phyloP scores from a whole-genome alignment of 2,888 invertebrate species.

The Drosophila robusta region DNA sequence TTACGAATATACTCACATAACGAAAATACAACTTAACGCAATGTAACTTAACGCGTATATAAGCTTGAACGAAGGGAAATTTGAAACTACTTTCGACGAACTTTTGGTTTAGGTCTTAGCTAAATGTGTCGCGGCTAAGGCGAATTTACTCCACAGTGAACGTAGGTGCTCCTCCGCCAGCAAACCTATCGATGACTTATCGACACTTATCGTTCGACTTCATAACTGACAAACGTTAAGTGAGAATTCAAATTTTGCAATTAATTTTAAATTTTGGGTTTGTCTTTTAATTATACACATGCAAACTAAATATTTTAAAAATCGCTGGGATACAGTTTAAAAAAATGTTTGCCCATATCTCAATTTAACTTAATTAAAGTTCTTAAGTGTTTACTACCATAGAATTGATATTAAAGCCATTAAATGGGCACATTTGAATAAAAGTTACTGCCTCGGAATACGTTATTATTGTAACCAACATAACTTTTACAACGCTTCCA shows the following conservation, averaged over 20 bases:
- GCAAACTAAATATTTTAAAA: too few species aligned
- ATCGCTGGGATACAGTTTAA: too few species aligned
- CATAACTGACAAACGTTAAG: not conserved
- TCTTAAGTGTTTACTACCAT: not conserved
- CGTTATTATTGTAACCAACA: conserved; percentile 36
- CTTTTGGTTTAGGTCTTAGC: not conserved
- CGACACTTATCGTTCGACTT: not conserved
- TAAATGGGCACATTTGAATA: conserved; percentile 10
- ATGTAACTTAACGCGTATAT: not conserved
- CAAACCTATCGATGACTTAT: not conserved
- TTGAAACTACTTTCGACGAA: not conserved
- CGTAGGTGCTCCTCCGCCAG: not conserved
- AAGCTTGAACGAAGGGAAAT: not conserved
- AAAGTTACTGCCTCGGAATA: conserved; percentile 1
- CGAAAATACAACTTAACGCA: not conserved
- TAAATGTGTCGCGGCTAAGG: not conserved
- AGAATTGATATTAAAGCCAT: not conserved
- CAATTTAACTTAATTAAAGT: not conserved
- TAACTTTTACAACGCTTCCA: conserved; percentile 51
- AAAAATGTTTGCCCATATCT: not conserved
- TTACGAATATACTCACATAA: not conserved
- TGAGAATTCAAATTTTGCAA: not conserved
- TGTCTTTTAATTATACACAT: too few species aligned
- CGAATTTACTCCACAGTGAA: not conserved
- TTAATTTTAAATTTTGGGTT: too few species aligned